Percentiles rank a stretch among this genome's conserved stretches.
phyloP scores from a whole-genome alignment of 2,113 vertebrate species.

The Halcyon malimbica region DNA sequence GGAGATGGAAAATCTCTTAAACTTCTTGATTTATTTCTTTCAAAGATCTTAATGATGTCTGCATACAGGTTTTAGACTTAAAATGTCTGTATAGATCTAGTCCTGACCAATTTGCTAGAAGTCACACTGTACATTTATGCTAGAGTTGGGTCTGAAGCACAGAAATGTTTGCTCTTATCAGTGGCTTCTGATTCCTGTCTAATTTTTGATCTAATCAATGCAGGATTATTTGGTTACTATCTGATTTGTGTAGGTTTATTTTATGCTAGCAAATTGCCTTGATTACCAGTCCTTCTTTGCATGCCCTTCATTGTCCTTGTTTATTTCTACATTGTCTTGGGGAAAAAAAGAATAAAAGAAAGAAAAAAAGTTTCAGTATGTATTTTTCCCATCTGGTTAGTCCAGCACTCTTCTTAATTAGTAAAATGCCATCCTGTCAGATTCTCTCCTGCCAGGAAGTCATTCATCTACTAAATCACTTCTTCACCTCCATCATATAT shows the following conservation, averaged over 20 bases:
- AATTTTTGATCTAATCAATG: neutral
- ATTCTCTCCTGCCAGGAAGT: constrained; percentile 77
- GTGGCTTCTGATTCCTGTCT: neutral
- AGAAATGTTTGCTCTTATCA: neutral
- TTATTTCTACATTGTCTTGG: constrained; percentile 60
- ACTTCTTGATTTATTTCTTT: neutral
- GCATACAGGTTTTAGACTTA: neutral
- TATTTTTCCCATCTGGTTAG: constrained; percentile 76
- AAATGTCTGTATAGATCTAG: neutral
- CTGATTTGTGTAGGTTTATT: constrained; percentile 1
- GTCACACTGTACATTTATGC: neutral
- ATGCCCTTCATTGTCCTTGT: constrained; percentile 31
- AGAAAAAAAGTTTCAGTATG: constrained; percentile 68
- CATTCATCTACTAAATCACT: constrained; percentile 77
- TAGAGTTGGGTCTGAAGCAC: neutral
- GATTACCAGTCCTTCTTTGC: neutral
- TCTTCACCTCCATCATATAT: constrained; percentile 76
- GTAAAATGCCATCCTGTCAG: constrained; percentile 76
- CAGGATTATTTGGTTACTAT: neutral
- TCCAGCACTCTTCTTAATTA: constrained; percentile 79
- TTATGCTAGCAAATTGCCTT: constrained; percentile 29
- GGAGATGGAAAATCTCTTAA: neutral
- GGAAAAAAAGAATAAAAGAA: neutral
- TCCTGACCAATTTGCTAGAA: neutral
- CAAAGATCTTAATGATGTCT: neutral